Base-by-base conservation (phyloP, 2,888 invertebrate genomes). In the Brassicogethes aeneus region DNA sequence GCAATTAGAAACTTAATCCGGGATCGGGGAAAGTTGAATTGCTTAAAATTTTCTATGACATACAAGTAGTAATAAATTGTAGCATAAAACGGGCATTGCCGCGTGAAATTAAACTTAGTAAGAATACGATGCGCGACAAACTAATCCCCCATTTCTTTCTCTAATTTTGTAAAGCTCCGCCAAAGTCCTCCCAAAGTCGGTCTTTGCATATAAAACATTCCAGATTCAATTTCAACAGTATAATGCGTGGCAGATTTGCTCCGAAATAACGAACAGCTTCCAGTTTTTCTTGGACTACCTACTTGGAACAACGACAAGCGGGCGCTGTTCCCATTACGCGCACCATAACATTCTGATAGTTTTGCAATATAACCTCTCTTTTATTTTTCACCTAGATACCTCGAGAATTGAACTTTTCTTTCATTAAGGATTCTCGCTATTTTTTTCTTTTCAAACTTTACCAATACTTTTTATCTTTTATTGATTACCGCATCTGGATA, bases 91-190 rank as follows among this genome's bases (percentile, higher is more conserved):
- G 57, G 53, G 57, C 61, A 62, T 54, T 55, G 51, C 59, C 56
- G 58, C 64, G 64, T 64, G 64, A 64, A 64, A 64, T 63, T 62
- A 59, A 56, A 60, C 57, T 55, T 55, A 54, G 57, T 61, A 61
- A 54, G 59, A 59, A 60, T 60, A 59, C 61, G 59, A 60, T 59
- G 57, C 61, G 61, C 59, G 59, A 59, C 5, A 58, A 56, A 62
- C 62, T 64, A 64, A 64, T 64, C 64, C 58, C 54, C 63, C 59
- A 62, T 64, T 64, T 64, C 64, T 64, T 64, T 64, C 62, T 62
- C 60, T 64, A 64, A 64, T 64, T 64, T 64, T 59, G 60, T 53
- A 60, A 59, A 60, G 59, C 61, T 54, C 55, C 52, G 45, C 56
- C 53, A 57, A 58, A 61, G 61, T 62, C 62, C 55, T 23, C 54